Evolutionary conservation across 1,140 invertebrate genomes (phyloP).

Genomic region (Chironomus tepperi): DNA sequence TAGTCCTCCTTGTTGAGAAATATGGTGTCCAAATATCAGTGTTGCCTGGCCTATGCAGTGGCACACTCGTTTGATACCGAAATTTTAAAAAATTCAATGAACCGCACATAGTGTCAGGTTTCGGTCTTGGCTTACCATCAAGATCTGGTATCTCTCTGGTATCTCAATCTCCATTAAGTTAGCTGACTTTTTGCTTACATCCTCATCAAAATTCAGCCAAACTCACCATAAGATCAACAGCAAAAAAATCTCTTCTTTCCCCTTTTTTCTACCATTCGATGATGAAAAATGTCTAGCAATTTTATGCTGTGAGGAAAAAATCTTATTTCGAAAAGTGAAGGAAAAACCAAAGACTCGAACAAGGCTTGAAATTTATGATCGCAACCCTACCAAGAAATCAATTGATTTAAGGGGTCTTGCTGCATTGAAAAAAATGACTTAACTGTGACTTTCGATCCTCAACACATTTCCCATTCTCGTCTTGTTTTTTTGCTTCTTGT

Average conservation of each 20-base stretch:
- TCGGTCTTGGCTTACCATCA: too few species aligned
- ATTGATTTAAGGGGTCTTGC: conserved; percentile 12
- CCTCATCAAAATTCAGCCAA: too few species aligned
- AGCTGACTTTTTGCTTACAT: too few species aligned
- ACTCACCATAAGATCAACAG: not conserved
- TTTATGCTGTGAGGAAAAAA: not conserved
- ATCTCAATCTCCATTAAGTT: too few species aligned
- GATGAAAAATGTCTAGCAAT: conserved; percentile 19
- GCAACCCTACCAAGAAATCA: not conserved
- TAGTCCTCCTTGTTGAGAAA: too few species aligned
- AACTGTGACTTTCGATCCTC: not conserved
- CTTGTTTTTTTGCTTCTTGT: not conserved
- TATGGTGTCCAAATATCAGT: too few species aligned
- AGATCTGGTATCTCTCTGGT: too few species aligned
- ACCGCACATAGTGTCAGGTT: too few species aligned
- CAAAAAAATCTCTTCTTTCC: not conserved
- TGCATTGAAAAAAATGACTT: not conserved
- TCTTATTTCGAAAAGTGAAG: not conserved
- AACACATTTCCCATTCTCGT: not conserved
- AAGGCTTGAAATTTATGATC: not conserved
- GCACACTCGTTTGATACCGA: too few species aligned
- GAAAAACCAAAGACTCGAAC: not conserved
- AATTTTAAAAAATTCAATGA: too few species aligned
- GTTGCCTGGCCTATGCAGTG: too few species aligned
- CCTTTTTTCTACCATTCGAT: not conserved